Evolutionary conservation across 2,797 vertebrate species (phyloP).

Genomic region (Strix occidentalis): DNA sequence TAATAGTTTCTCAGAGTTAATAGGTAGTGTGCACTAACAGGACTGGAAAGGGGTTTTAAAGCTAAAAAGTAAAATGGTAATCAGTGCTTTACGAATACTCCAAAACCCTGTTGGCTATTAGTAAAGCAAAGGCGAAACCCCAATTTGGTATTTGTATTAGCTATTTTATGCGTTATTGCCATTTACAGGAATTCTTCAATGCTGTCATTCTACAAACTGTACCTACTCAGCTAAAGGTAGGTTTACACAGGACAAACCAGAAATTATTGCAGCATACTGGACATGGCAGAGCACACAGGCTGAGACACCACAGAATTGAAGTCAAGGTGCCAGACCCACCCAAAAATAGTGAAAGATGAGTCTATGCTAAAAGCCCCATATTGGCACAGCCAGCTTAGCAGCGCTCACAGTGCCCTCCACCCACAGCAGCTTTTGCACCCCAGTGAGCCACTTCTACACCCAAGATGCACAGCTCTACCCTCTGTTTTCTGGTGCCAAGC

Average conservation of each 20-base stretch:
- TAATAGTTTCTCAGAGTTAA: not conserved
- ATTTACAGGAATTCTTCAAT: not conserved
- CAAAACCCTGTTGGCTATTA: not conserved
- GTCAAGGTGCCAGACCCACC: rapidly evolving
- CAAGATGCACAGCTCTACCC: not conserved
- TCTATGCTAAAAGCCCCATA: not conserved
- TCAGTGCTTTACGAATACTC: not conserved
- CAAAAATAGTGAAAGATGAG: not conserved
- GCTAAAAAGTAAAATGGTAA: not conserved
- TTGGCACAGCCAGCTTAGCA: not conserved
- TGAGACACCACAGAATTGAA: not conserved
- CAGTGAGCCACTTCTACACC: rapidly evolving
- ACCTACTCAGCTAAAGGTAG: not conserved
- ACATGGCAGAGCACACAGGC: not conserved
- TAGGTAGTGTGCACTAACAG: not conserved
- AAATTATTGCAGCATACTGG: not conserved
- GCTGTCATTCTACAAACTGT: not conserved
- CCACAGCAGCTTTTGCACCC: not conserved
- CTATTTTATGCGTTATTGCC: not conserved
- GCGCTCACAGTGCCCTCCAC: not conserved
- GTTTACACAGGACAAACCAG: not conserved
- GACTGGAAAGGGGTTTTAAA: not conserved
- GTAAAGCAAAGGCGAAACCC: not conserved
- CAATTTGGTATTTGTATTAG: not conserved
- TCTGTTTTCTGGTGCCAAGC: not conserved